Evolutionary conservation across 2,888 invertebrate species (phyloP), one percentile per base, ranked within the genome.

Genomic region (Drosophila rubida): DNA sequence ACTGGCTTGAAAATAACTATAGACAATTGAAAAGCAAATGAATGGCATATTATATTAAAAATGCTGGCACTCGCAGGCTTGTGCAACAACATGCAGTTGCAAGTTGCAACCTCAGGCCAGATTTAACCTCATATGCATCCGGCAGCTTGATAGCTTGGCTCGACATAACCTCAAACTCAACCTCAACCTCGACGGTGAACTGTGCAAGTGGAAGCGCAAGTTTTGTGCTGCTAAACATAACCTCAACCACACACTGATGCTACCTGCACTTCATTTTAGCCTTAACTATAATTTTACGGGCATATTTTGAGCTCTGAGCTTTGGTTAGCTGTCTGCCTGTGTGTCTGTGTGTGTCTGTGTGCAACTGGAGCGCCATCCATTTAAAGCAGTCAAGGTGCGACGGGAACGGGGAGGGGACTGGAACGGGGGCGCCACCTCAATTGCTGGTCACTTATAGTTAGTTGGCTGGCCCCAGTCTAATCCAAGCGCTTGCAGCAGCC

Each of bases 211-310:
- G 4, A 13, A 4, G 35, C 2, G 8, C 27, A 44, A 50, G n/a
- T 9, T 41, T 32, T 32, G 11, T 35, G 42, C 4, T 32, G 50
- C 16, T 49, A 46, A 37, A 57, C 57, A 57, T 57, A 48, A 57
- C 46, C 46, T 48, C 55, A 51, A 37, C 69, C 68, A 53, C 51
- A 69, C 30, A 44, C 51, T 68, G 44, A 69, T 25, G 27, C 16
- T n/a, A 58, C 37, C 49, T 58, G 14, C 58, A 68, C 68, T 72
- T 72, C 68, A 72, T 71, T 68, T 46, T 53, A 54, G 41, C 54
- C 62, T 68, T 57, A 69, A 35, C 69, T 32, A 69, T 69, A 63
- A 69, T 68, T 68, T 58, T 53, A 32, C 48, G 22, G 37, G 49
- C 49, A 51, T 51, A 70, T 55, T 65, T 66, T 16, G 25, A 39